Conservation (phyloP, 2,113 vertebrate genomes). For the Apistogramma diplotaenia region DNA sequence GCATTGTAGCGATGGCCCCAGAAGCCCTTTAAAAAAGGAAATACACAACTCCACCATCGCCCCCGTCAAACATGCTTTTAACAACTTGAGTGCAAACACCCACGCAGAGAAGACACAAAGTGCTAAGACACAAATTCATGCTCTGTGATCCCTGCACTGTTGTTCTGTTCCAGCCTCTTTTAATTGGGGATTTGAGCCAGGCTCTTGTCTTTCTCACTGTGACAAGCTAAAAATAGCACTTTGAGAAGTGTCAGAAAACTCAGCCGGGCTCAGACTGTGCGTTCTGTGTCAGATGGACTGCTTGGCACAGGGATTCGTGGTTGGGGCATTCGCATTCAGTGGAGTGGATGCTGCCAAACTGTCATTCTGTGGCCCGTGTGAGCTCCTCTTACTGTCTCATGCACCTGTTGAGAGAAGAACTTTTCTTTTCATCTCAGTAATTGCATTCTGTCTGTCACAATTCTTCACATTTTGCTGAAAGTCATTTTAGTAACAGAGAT, state of each 20-base stretch:
- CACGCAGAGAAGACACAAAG: constrained; percentile 22
- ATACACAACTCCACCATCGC: neutral
- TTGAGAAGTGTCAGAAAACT: constrained; percentile 58
- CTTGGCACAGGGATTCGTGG: neutral
- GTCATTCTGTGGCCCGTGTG: neutral
- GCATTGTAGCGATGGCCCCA: constrained; percentile 57
- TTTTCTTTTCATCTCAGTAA: neutral
- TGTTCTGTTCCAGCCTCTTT: constrained; percentile 64
- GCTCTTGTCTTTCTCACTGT: constrained; percentile 58
- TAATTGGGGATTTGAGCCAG: constrained; percentile 76
- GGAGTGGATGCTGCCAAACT: neutral
- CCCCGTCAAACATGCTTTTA: constrained; percentile 2
- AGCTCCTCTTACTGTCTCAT: neutral
- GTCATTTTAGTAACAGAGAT: neutral
- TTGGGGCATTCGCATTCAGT: neutral
- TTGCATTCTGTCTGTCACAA: neutral
- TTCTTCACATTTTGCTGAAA: constrained; percentile 1
- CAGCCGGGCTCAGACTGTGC: constrained; percentile 21
- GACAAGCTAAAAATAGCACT: constrained; percentile 66
- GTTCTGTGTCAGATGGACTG: constrained; percentile 39
- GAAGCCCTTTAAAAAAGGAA: constrained; percentile 37
- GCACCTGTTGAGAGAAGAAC: constrained; percentile 14
- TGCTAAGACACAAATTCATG: constrained; percentile 12
- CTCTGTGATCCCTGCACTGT: constrained; percentile 46
- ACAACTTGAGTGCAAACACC: neutral